These are phyloP conservation scores for Callitettix versicolor DNA, from an alignment of 1,140 invertebrate genomes.

Conservation along the genomic window DNA sequence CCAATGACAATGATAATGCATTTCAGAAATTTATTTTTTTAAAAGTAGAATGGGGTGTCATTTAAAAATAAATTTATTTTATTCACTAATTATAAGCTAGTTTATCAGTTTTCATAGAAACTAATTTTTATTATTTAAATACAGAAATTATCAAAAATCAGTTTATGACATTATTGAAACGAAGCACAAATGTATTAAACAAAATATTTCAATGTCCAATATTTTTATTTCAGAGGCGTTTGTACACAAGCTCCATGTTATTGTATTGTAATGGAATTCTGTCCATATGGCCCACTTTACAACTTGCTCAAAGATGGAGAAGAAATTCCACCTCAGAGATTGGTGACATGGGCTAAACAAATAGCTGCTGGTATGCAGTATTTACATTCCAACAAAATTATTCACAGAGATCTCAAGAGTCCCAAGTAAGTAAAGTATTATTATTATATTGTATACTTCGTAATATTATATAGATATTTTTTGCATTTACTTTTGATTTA, in stretches of 20 bases:
- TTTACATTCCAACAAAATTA: conserved; percentile 91
- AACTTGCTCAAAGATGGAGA: conserved; percentile 74
- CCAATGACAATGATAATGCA: too few species aligned
- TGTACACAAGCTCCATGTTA: conserved; percentile 88
- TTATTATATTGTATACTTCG: conserved; percentile 12
- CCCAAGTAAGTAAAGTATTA: conserved; percentile 75
- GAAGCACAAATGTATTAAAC: too few species aligned
- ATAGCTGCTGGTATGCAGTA: conserved; percentile 95
- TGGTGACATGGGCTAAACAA: conserved; percentile 89
- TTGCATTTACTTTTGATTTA: too few species aligned
- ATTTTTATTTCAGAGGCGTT: conserved; percentile 59
- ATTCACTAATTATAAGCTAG: too few species aligned
- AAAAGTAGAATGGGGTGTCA: too few species aligned
- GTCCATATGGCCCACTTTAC: conserved; percentile 88
- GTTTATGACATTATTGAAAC: too few species aligned
- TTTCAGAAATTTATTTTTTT: too few species aligned
- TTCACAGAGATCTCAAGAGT: conserved; percentile 93
- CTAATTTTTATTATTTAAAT: too few species aligned
- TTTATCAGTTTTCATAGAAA: too few species aligned
- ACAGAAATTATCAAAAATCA: too few species aligned
- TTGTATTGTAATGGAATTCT: conserved; percentile 97
- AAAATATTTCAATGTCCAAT: too few species aligned
- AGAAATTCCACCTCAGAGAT: conserved; percentile 67
- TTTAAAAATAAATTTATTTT: too few species aligned
- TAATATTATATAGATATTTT: neutral